These are phyloP conservation scores for Calephelis perditalis DNA, from an alignment of 2,888 invertebrate genomes.

Conservation along the genomic window DNA sequence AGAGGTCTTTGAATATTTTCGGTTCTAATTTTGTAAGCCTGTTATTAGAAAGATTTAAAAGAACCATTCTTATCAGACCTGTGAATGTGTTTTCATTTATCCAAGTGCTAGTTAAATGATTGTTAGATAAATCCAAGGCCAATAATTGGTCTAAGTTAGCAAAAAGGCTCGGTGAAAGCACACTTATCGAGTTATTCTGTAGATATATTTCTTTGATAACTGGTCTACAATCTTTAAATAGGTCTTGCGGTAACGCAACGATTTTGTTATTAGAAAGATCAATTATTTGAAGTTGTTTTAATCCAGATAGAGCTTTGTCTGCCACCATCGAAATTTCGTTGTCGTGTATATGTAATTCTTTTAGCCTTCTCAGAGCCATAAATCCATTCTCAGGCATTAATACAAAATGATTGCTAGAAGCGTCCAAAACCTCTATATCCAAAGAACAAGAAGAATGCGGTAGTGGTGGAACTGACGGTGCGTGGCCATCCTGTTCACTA, in stretches of 20 bases:
- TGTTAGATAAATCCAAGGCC: slow-evolving; percentile 90
- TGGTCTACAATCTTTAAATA: slow-evolving; percentile 88
- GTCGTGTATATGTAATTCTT: slow-evolving; percentile 89
- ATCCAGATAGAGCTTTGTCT: slow-evolving; percentile 88
- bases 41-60: slow-evolving; percentile 92
- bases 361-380: slow-evolving; percentile 86
- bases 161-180: slow-evolving; percentile 90
- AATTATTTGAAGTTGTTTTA: slow-evolving; percentile 89
- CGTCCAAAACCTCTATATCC: slow-evolving; percentile 89
- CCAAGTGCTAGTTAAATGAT: slow-evolving; percentile 92
- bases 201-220: slow-evolving; percentile 92
- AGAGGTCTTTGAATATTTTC: slow-evolving; percentile 90
- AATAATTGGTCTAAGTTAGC: slow-evolving; percentile 89
- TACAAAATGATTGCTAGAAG: slow-evolving; percentile 91
- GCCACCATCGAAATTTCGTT: slow-evolving; percentile 94
- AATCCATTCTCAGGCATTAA: slow-evolving; percentile 90
- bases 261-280: slow-evolving; percentile 95
- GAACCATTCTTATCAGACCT: slow-evolving; percentile 91
- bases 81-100: slow-evolving; percentile 91
- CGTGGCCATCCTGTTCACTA: slow-evolving; percentile 76
- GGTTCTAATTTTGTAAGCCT: slow-evolving; percentile 88
- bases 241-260: slow-evolving; percentile 89
- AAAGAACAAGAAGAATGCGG: slow-evolving; percentile 82
- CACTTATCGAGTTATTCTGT: slow-evolving; percentile 94
- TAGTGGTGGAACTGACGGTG: slow-evolving; percentile 55